Evolutionary conservation across 2,888 invertebrate species (phyloP).

Genomic region (Eupithecia vulgata): DNA sequence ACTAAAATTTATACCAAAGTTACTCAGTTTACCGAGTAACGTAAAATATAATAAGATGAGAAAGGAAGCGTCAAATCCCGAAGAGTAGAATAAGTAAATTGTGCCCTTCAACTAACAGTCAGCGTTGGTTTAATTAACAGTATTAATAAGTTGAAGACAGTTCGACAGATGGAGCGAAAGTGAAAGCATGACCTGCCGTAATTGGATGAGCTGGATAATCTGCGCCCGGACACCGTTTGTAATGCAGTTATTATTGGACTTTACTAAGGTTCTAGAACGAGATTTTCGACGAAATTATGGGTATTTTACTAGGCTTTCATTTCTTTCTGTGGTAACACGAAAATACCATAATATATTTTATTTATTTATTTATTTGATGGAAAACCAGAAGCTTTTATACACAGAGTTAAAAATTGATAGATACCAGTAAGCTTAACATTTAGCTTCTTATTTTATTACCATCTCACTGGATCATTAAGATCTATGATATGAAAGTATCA

Average conservation of each 20-base stretch:
- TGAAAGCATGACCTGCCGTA: constrained; percentile 48
- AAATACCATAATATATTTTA: no score
- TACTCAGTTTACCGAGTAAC: not conserved
- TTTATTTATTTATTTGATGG: no score
- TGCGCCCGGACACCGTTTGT: constrained; percentile 36
- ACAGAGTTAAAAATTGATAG: no score
- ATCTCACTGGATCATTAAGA: no score
- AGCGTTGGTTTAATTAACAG: not conserved
- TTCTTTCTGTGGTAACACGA: no score
- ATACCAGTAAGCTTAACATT: no score
- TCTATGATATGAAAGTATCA: no score
- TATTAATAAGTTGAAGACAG: not conserved
- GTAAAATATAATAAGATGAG: not conserved
- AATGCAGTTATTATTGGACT: constrained; percentile 52
- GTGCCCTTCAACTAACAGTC: not conserved
- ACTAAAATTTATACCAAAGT: not conserved
- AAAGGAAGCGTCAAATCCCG: not conserved
- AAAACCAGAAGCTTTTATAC: no score
- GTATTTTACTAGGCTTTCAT: not conserved
- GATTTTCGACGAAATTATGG: not conserved
- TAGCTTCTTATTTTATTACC: no score
- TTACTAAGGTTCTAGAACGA: constrained; percentile 35
- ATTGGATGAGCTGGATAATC: constrained; percentile 54
- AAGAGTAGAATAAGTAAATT: not conserved
- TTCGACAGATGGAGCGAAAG: constrained; percentile 4